Conservation (phyloP, 2,113 vertebrate species). For the Hippopotamus amphibius region DNA sequence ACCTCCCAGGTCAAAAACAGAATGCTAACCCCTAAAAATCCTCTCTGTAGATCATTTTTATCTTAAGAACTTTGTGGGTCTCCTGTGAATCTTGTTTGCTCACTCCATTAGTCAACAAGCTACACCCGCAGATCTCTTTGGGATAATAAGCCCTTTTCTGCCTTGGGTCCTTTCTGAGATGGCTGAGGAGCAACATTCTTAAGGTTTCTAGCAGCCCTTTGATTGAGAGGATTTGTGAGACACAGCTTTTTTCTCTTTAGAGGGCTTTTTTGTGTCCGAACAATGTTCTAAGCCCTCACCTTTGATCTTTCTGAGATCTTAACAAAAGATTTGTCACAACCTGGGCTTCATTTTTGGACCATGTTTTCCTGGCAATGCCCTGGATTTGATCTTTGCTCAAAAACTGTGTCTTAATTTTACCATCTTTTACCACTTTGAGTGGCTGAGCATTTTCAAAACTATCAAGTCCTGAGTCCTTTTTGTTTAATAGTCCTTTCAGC, state of each 20-base stretch:
- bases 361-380: neutral
- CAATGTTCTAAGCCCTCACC: neutral
- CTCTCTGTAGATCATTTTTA: neutral
- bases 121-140: neutral
- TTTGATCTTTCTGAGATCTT: conserved; percentile 23
- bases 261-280: neutral
- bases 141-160: too few relatives aligned
- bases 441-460: neutral
- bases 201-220: neutral
- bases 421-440: neutral
- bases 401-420: neutral
- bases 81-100: neutral
- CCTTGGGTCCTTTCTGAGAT: neutral
- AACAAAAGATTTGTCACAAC: neutral
- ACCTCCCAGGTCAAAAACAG: neutral
- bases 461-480: neutral
- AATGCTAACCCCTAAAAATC: neutral
- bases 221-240: neutral
- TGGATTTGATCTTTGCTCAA: neutral
- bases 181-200: neutral
- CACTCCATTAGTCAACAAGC: neutral
- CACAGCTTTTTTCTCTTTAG: neutral
- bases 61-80: neutral
- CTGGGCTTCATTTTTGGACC: neutral
- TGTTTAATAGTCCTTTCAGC: neutral